Base-by-base conservation (phyloP, 2,797 vertebrate genomes). In the Alosa sapidissima region DNA sequence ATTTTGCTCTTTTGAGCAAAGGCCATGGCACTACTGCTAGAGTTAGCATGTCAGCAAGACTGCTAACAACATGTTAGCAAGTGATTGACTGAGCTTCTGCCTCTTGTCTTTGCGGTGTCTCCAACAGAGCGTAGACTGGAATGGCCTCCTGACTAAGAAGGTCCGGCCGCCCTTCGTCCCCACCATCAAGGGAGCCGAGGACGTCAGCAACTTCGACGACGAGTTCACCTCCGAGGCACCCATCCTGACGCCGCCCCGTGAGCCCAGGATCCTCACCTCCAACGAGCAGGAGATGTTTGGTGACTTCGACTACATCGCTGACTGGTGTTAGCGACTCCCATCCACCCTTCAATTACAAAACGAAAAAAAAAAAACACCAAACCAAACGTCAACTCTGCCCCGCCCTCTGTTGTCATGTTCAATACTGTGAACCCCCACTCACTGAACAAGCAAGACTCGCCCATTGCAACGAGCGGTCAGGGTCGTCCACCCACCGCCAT, bases 201-300 rank as follows among this genome's bases (percentile, higher is more conserved):
- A 99, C 16, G 98, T 99, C 93, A 99, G 98, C 94, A 99, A 99
- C 93, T 99, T 99, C 28, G 98, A 99, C 36, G 97, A 99, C 14
- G 98, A 99, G 95, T 99, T 99, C 96, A 99, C 98, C 94, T 99
- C 98, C 83, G 98, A 99, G 95, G 97, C 96, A 83, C 98, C 98
- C 49, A 97, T 99, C 93, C 94, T 99, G 89, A 99, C 98, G 90
- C 98, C 98, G 33, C 98, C 98, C 84, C 95, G 98, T 90, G 98
- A 99, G 93, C 98, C 98, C 54, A 94, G 98, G 94, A 92, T 95
- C 94, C 97, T 99, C 87, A 97, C 92, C 28, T 93, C 93, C 84
- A 96, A 96, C 24, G 98, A 99, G 91, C 98, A 99, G 94, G 95
- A 96, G 91, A 95, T 97, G 94, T 99, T 99, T 93, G 95, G 93